Evolutionary conservation across 2,888 invertebrate genomes (phyloP).

Genomic region (Strigamia crassipes): DNA sequence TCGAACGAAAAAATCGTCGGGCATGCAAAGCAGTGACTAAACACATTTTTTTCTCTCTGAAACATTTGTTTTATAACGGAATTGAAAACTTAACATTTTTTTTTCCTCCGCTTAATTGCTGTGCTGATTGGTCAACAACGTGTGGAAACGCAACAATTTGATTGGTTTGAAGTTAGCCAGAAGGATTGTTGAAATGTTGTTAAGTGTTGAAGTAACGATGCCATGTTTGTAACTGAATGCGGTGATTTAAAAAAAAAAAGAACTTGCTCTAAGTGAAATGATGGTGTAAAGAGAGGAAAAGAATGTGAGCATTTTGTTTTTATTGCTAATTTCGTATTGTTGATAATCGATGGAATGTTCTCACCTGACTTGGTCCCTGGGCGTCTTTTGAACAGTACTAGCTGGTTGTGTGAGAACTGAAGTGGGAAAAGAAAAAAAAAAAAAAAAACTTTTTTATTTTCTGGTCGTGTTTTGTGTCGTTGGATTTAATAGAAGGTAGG

Average conservation of each 20-base stretch:
- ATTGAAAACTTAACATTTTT: neutral
- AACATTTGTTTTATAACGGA: neutral
- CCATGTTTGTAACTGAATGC: neutral
- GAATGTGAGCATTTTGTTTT: neutral
- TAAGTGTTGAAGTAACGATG: neutral
- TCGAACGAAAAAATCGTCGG: neutral
- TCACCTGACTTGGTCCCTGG: neutral
- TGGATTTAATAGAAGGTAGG: slow-evolving; percentile 10
- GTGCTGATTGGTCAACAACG: neutral
- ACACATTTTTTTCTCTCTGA: neutral
- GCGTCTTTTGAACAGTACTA: neutral
- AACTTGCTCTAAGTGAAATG: neutral
- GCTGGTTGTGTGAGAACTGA: neutral
- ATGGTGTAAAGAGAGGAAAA: neutral
- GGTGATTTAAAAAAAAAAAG: neutral
- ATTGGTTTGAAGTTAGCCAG: neutral
- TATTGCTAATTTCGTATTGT: neutral
- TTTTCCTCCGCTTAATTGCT: neutral
- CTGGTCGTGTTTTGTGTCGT: neutral
- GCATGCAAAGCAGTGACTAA: neutral
- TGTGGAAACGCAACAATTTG: no score
- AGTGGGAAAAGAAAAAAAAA: neutral
- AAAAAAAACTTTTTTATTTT: neutral
- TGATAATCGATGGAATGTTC: neutral
- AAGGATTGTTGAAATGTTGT: slow-evolving; percentile 8